Base-by-base conservation (phyloP, 2,888 invertebrate genomes). In the Watsonalla cultraria region DNA sequence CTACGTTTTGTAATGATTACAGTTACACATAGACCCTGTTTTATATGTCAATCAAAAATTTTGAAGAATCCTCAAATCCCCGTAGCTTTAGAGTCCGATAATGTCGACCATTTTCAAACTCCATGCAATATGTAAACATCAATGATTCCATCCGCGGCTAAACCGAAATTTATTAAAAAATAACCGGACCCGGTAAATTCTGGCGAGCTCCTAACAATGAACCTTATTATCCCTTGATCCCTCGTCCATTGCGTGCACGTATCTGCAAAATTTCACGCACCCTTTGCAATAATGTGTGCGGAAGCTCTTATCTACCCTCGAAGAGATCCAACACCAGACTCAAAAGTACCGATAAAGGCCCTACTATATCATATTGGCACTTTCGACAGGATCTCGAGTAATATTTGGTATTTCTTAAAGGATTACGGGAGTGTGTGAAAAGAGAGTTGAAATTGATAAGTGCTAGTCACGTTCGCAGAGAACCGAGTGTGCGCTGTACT, bases 181-280 rank as follows among this genome's bases (percentile, higher is more conserved):
- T 61, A 65, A 70, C 60, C 56, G 62, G 57, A 56, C 64, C 61
- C 61, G 60, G 60, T 66, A 66, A 70, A 68, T 59, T 54, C 54
- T 51, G 37, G 13, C 37, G 49, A 39, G 49, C 37, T 49, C 37
- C 49, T 37, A 9, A 49, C 49, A 49, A 49, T 49, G 37, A 60
- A 57, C 64, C 75, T 76, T 81, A 83, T 84, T 80, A 80, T 81
- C 78, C 78, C 74, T 68, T 80, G 72, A 80, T 80, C 78, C 80
- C 68, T 69, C 68, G 75, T 70, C 81, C 78, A 76, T 75, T 76
- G 76, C 76, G 70, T 70, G 75, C 68, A 77, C 77, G 72, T 84
- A 85, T 86, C 85, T 86, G 82, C 80, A 78, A 84, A 88, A 85
- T 87, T 89, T 86, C 86, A 87, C 86, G 84, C 87, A 82, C 86